phyloP scores from a whole-genome alignment of 2,113 vertebrate genomes.

The Saguinus imperator region DNA sequence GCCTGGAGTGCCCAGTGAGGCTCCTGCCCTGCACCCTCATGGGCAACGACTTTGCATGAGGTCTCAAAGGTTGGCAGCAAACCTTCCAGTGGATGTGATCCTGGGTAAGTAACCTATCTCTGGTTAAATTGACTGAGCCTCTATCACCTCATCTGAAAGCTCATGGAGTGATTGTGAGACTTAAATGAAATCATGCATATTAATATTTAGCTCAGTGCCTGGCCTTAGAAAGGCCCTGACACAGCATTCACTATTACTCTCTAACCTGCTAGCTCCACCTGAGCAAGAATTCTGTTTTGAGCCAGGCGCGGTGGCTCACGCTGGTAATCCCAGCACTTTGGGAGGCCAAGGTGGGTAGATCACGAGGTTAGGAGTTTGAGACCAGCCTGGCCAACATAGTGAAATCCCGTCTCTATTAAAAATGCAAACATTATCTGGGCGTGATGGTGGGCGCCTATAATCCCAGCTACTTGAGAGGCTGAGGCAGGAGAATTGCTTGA shows the following conservation, averaged over 20 bases:
- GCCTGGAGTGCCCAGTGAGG: background rate
- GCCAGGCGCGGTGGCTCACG: too few species aligned
- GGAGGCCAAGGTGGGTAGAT: too few species aligned
- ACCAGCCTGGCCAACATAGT: too few species aligned
- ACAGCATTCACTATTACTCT: background rate
- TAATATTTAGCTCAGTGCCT: background rate
- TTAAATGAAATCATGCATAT: too few species aligned
- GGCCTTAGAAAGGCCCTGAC: fast-evolving
- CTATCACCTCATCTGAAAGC: background rate
- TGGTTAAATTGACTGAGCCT: background rate
- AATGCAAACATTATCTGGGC: too few species aligned
- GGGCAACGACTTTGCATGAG: background rate
- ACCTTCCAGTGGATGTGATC: background rate
- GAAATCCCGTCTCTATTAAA: too few species aligned
- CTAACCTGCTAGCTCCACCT: background rate
- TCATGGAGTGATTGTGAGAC: background rate
- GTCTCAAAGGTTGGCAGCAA: background rate
- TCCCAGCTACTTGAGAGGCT: too few species aligned
- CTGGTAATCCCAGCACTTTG: too few species aligned
- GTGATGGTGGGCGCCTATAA: too few species aligned
- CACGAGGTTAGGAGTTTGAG: too few species aligned
- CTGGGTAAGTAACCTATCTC: background rate
- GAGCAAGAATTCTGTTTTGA: background rate
- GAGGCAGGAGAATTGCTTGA: too few species aligned
- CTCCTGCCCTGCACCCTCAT: background rate